Percentiles rank a stretch among this genome's conserved stretches.
phyloP scores from a whole-genome alignment of 64 coral and sea anemone species.

The Stichodactyla helianthus region DNA sequence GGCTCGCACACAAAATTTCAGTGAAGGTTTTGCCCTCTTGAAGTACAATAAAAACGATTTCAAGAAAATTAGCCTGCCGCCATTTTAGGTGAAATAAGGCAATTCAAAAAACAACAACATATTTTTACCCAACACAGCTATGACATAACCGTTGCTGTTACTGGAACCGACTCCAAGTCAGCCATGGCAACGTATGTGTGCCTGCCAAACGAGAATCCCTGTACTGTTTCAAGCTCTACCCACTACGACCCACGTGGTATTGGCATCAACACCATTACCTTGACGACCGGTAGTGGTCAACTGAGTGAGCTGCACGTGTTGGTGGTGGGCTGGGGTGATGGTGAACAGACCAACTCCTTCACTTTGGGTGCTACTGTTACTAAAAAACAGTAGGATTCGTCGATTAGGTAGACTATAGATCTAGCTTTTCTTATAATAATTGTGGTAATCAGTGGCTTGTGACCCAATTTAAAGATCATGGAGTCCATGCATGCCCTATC shows the following conservation, averaged over 20 bases:
- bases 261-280: constrained; percentile 55
- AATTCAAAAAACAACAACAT: background rate
- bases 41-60: too few relatives aligned
- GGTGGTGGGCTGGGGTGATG: constrained; percentile 76
- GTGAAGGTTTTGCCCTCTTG: too few relatives aligned
- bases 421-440: too few relatives aligned
- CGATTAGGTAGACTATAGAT: too few relatives aligned
- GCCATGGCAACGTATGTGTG: constrained; percentile 79
- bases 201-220: constrained; percentile 35
- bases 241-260: constrained; percentile 65
- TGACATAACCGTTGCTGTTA: constrained; percentile 25
- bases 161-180: constrained; percentile 61
- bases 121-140: constrained; percentile 19
- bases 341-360: constrained; percentile 63
- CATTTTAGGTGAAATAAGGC: too few relatives aligned
- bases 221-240: constrained; percentile 20
- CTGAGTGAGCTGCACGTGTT: constrained; percentile 48
- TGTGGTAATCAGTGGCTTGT: too few relatives aligned
- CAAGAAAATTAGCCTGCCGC: too few relatives aligned
- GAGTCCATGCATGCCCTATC: too few relatives aligned
- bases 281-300: constrained; percentile 46
- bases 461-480: too few relatives aligned
- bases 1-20: too few relatives aligned
- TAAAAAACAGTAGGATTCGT: background rate
- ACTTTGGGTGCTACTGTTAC: constrained; percentile 56